These are phyloP conservation scores for Acrobasis consociella DNA, from an alignment of 2,888 invertebrate species.

Conservation along the genomic window DNA sequence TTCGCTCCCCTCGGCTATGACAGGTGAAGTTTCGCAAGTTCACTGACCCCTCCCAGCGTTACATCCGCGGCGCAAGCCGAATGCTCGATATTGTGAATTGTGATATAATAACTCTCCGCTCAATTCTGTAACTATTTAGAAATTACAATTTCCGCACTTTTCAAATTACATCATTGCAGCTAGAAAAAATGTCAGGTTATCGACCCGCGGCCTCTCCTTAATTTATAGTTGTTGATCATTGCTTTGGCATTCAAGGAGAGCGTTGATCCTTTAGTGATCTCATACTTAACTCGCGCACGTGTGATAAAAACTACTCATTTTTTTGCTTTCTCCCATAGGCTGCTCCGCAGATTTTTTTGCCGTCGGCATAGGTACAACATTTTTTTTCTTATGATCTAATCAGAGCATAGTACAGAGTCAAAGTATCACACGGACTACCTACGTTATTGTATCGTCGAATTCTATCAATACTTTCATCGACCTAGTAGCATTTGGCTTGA, in stretches of 20 bases:
- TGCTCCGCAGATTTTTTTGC: not conserved
- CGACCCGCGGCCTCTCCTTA: constrained; percentile 61
- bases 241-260: constrained; percentile 67
- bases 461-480: constrained; percentile 62
- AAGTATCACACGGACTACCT: constrained; percentile 13
- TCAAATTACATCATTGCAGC: constrained; percentile 73
- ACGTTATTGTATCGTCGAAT: constrained; percentile 27
- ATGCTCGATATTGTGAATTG: constrained; percentile 66
- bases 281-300: constrained; percentile 53
- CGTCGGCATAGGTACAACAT: not conserved
- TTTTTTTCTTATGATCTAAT: constrained; percentile 14
- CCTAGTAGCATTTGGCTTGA: constrained; percentile 57
- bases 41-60: constrained; percentile 65
- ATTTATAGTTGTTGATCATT: constrained; percentile 65
- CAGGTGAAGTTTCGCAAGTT: constrained; percentile 79
- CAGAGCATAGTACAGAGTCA: not conserved
- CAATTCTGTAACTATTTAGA: constrained; percentile 64
- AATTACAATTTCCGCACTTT: constrained; percentile 78
- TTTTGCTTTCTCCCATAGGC: constrained; percentile 23
- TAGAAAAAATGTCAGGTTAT: constrained; percentile 67
- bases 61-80: constrained; percentile 55
- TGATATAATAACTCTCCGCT: constrained; percentile 68
- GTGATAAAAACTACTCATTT: constrained; percentile 26
- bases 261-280: constrained; percentile 80
- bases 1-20: constrained; percentile 60